Evolutionary conservation across 2,113 vertebrate species (phyloP).

Genomic region (Murina feae): DNA sequence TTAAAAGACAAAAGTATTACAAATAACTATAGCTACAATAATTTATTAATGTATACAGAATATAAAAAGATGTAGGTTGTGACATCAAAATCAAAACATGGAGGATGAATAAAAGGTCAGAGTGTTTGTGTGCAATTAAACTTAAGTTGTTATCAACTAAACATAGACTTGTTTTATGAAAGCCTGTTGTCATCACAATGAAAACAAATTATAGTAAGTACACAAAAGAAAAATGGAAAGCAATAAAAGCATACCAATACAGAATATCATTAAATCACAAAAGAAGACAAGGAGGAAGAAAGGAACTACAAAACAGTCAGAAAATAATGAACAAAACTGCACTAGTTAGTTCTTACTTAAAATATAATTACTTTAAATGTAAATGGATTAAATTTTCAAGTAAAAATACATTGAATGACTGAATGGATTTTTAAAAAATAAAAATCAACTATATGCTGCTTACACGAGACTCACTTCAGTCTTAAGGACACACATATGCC

Average conservation of each 20-base stretch:
- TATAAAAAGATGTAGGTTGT: not conserved
- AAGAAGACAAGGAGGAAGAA: not conserved
- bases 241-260: not conserved
- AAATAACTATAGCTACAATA: not conserved
- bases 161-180: not conserved
- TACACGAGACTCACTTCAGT: not conserved
- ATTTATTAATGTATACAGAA: not conserved
- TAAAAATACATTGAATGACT: not conserved
- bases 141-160: not conserved
- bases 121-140: not conserved
- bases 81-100: not conserved
- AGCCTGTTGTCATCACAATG: not conserved
- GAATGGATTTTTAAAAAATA: not conserved
- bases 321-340: not conserved
- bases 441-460: not conserved
- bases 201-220: no score
- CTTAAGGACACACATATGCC: not conserved
- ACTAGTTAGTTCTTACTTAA: not conserved
- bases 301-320: not conserved
- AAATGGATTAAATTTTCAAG: not conserved
- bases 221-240: not conserved
- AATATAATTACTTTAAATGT: not conserved
- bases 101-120: no score
- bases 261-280: not conserved
- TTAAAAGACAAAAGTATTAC: not conserved